phyloP scores from a whole-genome alignment of 2,888 invertebrate genomes.

The Ommatoiulus sabulosus region DNA sequence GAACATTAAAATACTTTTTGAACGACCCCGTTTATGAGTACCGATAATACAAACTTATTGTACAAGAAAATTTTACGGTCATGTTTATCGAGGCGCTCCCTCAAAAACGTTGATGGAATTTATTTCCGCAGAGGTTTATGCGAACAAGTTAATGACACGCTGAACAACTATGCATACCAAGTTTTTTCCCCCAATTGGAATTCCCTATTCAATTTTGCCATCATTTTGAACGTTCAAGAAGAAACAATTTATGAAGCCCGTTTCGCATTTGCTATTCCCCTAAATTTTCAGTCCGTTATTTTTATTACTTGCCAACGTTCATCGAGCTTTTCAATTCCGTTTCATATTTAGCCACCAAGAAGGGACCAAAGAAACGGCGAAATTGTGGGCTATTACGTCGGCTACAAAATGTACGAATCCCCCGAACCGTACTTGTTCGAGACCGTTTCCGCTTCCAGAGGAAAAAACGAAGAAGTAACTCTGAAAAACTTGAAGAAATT shows the following conservation, averaged over 20 bases:
- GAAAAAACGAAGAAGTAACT: conserved; percentile 56
- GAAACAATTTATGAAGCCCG: conserved; percentile 15
- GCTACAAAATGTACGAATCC: conserved; percentile 66
- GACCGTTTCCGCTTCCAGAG: conserved; percentile 62
- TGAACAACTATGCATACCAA: neutral
- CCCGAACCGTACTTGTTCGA: conserved; percentile 66
- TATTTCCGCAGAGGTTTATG: conserved; percentile 15
- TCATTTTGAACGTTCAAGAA: neutral
- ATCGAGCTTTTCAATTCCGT: neutral
- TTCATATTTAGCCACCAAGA: conserved; percentile 65
- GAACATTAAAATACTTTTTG: neutral
- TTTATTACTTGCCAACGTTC: neutral
- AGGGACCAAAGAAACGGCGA: conserved; percentile 66
- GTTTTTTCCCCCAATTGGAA: neutral
- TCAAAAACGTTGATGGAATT: neutral
- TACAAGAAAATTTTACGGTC: neutral
- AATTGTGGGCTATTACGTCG: conserved; percentile 67
- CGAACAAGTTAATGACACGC: neutral
- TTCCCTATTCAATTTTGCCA: conserved; percentile 22
- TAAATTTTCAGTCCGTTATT: conserved; percentile 15
- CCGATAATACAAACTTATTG: neutral
- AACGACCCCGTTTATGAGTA: neutral
- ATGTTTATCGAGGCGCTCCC: neutral
- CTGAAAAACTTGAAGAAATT: conserved; percentile 66
- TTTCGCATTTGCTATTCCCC: neutral